Evolutionary conservation across 2,113 vertebrate genomes (phyloP), one percentile per base, ranked within the genome.

Genomic region (Oophaga pumilio): DNA sequence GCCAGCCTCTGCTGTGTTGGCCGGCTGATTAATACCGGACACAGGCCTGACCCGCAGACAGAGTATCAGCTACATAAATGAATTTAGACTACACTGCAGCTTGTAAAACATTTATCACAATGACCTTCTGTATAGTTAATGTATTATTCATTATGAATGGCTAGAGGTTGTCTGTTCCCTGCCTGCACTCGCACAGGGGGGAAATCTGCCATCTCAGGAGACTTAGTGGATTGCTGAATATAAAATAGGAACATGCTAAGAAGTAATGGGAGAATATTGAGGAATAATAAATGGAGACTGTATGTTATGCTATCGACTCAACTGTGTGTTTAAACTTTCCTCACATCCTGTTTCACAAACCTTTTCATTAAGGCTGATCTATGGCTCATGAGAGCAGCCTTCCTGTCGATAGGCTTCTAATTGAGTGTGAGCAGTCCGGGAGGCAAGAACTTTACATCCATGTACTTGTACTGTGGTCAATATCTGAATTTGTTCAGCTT

Each of bases 31-130:
- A 60, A 74, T 85, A 24, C 56, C 22, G 11, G 74, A 11, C 57
- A 28, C 2, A 18, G 20, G 69, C 13, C 49, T 52, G 73, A 85
- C 22, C 74, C 53, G 14, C 18, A 13, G 11, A 73, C 14, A 62
- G 15, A 26, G 24, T 17, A 33, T 56, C 24, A 4, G 49, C 43
- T 76, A 50, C 33, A 76, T 60, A 62, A 43, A 85, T 22, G 69
- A 20, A 56, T 59, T 49, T 28, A 43, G 5, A 24, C 49, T 85
- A 49, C 69, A n/a, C 68, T 59, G 26, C 18, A 20, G 74, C 83
- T 74, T 49, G 52, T 85, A 85, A 74, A 18, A 59, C 68, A 57
- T 69, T 57, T 76, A 71, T 59, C 68, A 85, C 69, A 43, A 62
- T 49, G 33, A 62, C 71, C 71, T 17, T 76, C 28, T 17, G 24